Conservation (phyloP, 2,797 vertebrate species). For the Danionella dracula region DNA sequence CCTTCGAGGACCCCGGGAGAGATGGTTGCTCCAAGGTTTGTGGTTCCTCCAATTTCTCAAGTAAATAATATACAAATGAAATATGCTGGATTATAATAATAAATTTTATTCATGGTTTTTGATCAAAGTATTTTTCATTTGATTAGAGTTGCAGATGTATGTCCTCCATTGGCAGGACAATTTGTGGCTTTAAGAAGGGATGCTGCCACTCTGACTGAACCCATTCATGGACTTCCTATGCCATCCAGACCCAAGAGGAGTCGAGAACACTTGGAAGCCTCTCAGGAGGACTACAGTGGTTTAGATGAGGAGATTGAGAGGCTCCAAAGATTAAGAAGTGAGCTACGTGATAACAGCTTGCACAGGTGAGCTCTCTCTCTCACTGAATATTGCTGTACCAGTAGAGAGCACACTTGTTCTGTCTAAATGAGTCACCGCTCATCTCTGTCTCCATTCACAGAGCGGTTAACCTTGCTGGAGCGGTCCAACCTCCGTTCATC, state of each 20-base stretch:
- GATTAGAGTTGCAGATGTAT: constrained; percentile 50
- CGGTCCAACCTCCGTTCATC: constrained; percentile 46
- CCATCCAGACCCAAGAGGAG: constrained; percentile 44
- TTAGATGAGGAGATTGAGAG: constrained; percentile 63
- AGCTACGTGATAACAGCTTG: background rate
- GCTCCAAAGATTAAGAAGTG: constrained; percentile 49
- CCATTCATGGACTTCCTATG: constrained; percentile 53
- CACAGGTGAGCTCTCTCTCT: constrained; percentile 59
- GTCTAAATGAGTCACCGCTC: background rate
- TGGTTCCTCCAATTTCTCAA: background rate
- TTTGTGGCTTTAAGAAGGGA: constrained; percentile 60
- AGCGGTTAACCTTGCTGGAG: constrained; percentile 47
- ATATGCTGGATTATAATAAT: too few species aligned
- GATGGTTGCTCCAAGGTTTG: constrained; percentile 73
- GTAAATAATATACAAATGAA: background rate
- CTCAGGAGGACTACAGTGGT: constrained; percentile 52
- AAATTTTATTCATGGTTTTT: too few species aligned
- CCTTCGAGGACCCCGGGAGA: constrained; percentile 71
- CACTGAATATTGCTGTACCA: background rate
- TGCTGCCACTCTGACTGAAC: constrained; percentile 70
- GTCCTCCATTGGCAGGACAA: constrained; percentile 59
- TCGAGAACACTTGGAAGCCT: constrained; percentile 57
- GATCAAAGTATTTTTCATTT: background rate
- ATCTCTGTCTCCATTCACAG: constrained; percentile 54
- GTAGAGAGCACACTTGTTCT: background rate